Base-by-base conservation (phyloP, 2,888 invertebrate genomes). In the Orthosia gothica region DNA sequence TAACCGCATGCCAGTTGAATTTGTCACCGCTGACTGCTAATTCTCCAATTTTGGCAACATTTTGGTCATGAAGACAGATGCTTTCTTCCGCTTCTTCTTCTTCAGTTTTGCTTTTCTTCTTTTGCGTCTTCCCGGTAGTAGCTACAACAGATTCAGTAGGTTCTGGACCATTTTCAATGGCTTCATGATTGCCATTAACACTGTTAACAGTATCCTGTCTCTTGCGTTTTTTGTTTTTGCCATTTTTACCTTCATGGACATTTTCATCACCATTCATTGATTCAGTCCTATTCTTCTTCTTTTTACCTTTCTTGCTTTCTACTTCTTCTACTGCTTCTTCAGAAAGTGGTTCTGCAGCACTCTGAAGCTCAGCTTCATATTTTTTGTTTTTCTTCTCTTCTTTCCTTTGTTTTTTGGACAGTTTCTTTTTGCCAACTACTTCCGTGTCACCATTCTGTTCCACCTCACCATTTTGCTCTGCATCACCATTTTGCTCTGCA, bases 1-100 rank as follows among this genome's bases (percentile, higher is more conserved):
- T 97, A 5, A 95, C 94, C 12, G 92, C 93, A 85, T 96, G 95
- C 97, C 97, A 97, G 76, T 97, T 93, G 74, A 97, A 97, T 82
- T 94, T 95, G 0, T 94, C 95, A 72, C 82, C 87, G 66, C 88
- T 92, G 79, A 91, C 85, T 12, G 87, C 90, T 67, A 91, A 83
- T 85, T 93, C 93, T 55, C 92, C 96, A 80, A 93, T 94, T 83
- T 94, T 96, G 16, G 95, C 94, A 50, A 96, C 96, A 91, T 97
- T 97, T 84, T 95, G 96, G 76, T 95, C 94, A 87, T 95, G 96
- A 75, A 96, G 93, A 70, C 93, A 94, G 79, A 93, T 89, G 82
- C 93, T 94, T 82, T 95, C 94, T 50, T 94, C 93, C 5, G 90
- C 90, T 78, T 92, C 90, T 63, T 93, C 93, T 76, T 89, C 94